A percentile compares a stretch with the other conserved stretches of the same genome.
phyloP scores from a whole-genome alignment of 2,888 invertebrate genomes.

The Ganaspis brasiliensis region DNA sequence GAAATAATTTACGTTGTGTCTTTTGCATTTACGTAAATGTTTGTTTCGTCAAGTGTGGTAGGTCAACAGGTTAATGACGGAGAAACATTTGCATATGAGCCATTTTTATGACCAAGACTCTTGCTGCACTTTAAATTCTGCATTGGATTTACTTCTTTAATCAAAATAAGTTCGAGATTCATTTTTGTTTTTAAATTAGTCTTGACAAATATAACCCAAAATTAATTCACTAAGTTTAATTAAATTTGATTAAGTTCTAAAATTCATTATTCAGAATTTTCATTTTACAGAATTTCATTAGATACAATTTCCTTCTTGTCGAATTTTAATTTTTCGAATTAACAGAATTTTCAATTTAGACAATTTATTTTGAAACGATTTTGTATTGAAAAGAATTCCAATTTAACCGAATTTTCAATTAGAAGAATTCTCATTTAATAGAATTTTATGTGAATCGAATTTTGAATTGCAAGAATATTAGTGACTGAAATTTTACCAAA shows the following conservation, averaged over 20 bases:
- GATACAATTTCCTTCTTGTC: no score
- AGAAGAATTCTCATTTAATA: no score
- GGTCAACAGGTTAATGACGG: slow-evolving; percentile 23
- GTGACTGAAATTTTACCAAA: no score
- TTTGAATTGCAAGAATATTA: no score
- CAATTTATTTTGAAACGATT: no score
- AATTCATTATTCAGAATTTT: no score
- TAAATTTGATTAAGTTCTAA: no score
- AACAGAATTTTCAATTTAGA: background rate
- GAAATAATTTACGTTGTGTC: slow-evolving; percentile 35
- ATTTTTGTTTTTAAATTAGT: background rate
- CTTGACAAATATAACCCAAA: background rate
- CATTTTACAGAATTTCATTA: no score
- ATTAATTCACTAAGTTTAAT: background rate
- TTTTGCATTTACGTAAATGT: slow-evolving; percentile 34
- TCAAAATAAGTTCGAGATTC: background rate
- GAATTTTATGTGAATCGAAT: no score
- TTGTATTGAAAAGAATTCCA: no score
- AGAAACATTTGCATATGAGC: slow-evolving; percentile 25
- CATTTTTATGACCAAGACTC: slow-evolving; percentile 12
- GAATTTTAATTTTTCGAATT: no score
- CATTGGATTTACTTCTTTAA: background rate
- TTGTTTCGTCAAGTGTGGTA: slow-evolving; percentile 21
- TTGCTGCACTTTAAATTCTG: slow-evolving; percentile 13
- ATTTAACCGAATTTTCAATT: no score